Evolutionary conservation across 2,113 vertebrate genomes (phyloP).

Genomic region (Eonycteris spelaea): DNA sequence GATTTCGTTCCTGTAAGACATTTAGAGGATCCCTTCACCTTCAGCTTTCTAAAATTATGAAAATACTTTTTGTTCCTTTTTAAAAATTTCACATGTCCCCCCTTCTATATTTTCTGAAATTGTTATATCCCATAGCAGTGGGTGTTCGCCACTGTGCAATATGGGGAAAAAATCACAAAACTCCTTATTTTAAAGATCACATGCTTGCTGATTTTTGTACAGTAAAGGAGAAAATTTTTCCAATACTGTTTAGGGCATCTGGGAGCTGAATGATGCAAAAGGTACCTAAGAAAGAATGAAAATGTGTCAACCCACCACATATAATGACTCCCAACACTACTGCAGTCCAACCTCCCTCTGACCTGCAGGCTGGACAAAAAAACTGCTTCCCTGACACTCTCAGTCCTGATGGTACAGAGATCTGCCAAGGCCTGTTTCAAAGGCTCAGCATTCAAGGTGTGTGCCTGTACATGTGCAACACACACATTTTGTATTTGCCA

Average conservation of each 20-base stretch:
- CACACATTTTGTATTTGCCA: background rate
- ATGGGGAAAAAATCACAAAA: background rate
- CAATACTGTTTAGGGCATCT: background rate
- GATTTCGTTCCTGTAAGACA: slow-evolving; percentile 23
- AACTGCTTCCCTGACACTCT: background rate
- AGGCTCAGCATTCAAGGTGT: background rate
- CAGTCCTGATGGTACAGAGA: background rate
- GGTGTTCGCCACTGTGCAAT: background rate
- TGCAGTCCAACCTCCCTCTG: background rate
- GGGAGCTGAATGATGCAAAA: background rate
- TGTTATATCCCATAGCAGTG: background rate
- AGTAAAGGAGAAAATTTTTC: background rate
- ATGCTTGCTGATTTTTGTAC: background rate
- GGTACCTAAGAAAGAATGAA: background rate
- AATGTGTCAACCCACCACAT: background rate
- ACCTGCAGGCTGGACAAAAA: background rate
- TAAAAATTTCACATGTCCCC: background rate
- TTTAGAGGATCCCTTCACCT: background rate
- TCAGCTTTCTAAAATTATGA: slow-evolving; percentile 11
- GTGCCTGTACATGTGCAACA: fast-evolving
- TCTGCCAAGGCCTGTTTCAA: background rate
- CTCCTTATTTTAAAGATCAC: background rate
- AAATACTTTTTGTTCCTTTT: background rate
- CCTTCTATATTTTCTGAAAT: background rate
- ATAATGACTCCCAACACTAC: background rate